A percentile compares a stretch with the other conserved stretches of the same genome.
Conservation (phyloP, 2,797 vertebrate species). For the Sitta carolinensis region DNA sequence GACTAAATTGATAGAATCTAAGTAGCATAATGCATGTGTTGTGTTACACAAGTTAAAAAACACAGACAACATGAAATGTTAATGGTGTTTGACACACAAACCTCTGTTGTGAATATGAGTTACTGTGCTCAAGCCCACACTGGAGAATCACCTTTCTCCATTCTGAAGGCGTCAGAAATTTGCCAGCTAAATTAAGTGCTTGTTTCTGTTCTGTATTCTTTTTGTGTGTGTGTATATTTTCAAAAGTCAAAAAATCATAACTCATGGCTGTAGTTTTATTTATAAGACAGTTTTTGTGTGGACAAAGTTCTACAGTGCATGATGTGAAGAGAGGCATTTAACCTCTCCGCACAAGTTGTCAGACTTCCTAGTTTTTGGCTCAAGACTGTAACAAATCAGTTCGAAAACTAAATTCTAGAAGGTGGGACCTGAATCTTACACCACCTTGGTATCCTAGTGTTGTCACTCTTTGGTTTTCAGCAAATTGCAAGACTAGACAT, state of each 20-base stretch:
- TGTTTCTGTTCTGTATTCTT: conserved; percentile 15
- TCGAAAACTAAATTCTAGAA: not conserved
- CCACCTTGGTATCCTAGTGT: not conserved
- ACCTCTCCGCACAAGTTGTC: not conserved
- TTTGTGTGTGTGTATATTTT: not conserved
- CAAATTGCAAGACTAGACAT: not conserved
- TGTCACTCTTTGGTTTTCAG: not conserved
- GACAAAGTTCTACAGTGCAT: not conserved
- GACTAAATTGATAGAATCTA: conserved; percentile 27
- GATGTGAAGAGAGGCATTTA: not conserved
- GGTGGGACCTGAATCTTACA: not conserved
- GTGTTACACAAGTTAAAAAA: conserved; percentile 39
- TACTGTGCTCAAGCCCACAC: not conserved
- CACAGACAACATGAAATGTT: not conserved
- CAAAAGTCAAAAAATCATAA: conserved; percentile 12
- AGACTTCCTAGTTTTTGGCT: not conserved
- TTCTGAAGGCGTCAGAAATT: not conserved
- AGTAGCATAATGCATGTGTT: not conserved
- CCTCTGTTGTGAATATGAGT: not conserved
- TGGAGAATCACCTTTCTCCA: not conserved
- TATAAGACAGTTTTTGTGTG: conserved; percentile 9
- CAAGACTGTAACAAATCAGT: not conserved
- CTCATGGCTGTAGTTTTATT: conserved; percentile 28
- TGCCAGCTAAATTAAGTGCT: not conserved
- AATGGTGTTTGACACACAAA: not conserved